These are phyloP conservation scores for Cettia cetti DNA, from an alignment of 2,113 vertebrate species.

Conservation along the genomic window DNA sequence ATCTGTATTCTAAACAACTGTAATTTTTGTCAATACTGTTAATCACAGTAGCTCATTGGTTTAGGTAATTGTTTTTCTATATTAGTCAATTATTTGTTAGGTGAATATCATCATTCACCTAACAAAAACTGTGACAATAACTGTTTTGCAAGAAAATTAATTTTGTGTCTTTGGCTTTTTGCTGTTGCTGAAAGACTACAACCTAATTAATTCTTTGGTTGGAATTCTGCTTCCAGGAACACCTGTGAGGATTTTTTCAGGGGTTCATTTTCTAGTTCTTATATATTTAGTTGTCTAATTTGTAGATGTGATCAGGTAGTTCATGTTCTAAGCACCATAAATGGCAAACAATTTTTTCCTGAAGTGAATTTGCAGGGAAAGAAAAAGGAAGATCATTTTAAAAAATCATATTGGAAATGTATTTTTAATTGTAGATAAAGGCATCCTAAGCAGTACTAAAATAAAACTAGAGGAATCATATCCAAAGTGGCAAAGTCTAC, in stretches of 20 bases:
- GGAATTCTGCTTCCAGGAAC: slow-evolving; percentile 21
- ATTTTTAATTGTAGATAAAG: slow-evolving; percentile 18
- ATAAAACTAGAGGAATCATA: neutral
- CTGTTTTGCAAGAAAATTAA: neutral
- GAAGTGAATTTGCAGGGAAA: neutral
- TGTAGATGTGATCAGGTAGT: slow-evolving; percentile 1
- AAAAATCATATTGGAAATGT: neutral
- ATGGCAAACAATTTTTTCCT: slow-evolving; percentile 14
- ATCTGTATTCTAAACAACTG: neutral
- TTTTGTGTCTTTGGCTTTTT: neutral
- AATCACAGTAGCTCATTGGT: neutral
- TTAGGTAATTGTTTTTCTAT: neutral
- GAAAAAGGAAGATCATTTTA: neutral
- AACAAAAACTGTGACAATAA: neutral
- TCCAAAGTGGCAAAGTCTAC: neutral
- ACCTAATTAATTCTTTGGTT: neutral
- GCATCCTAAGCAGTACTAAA: neutral
- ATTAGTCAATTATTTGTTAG: neutral
- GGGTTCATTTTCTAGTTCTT: slow-evolving; percentile 1
- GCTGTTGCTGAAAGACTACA: neutral
- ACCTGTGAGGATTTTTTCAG: slow-evolving; percentile 19
- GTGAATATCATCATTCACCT: neutral
- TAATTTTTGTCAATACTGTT: neutral
- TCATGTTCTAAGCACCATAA: neutral
- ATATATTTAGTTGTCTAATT: slow-evolving; percentile 25